Base-by-base conservation (phyloP, 2,888 invertebrate species). In the Lapara coniferarum region DNA sequence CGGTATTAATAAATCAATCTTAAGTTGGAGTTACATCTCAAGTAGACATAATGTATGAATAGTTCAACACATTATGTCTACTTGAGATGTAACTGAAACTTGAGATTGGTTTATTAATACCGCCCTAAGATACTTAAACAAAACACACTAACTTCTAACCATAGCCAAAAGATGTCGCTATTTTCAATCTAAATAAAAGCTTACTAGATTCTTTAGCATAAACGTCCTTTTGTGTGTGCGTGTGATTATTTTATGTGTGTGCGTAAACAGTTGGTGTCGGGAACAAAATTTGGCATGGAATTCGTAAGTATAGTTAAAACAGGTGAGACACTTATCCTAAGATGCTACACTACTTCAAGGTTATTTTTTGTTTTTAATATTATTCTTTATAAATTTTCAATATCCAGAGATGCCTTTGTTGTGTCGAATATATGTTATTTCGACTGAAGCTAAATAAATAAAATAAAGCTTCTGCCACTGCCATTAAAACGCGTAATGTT, bases 251-350 rank as follows among this genome's bases (percentile, higher is more conserved):
- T 83, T 71, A 83, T 63, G 25, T 63, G 57, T 69, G 68, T 68
- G 68, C 44, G 69, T 66, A 51, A 81, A 89, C 90, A 92, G 92
- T 91, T 92, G 93, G 93, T 93, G 89, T 86, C 85, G 88, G 91
- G 92, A 91, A 88, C 90, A 91, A 90, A 85, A 71, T 69, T 68
- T 63, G 46, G 74, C 76, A 74, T 73, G 75, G 57, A 78, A 81
- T 77, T 80, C 84, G 90, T 91, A 90, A 91, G 91, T 91, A 90
- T 86, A 81, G 82, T 86, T 88, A 68, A 16, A n/a, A 68, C 44
- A 37, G 12, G 25, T 63, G 25, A 49, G 63, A 63, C 46, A 49
- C 63, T 46, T 49, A 4, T 63, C 49, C 63, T 63, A 63, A 46
- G 63, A 63, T 63, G 63, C 63, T 59, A 59, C 30, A 37, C 49